Percentiles rank a stretch among this genome's conserved stretches.
Conservation (phyloP, 1,140 invertebrate species). For the Bicyclus anynana region DNA sequence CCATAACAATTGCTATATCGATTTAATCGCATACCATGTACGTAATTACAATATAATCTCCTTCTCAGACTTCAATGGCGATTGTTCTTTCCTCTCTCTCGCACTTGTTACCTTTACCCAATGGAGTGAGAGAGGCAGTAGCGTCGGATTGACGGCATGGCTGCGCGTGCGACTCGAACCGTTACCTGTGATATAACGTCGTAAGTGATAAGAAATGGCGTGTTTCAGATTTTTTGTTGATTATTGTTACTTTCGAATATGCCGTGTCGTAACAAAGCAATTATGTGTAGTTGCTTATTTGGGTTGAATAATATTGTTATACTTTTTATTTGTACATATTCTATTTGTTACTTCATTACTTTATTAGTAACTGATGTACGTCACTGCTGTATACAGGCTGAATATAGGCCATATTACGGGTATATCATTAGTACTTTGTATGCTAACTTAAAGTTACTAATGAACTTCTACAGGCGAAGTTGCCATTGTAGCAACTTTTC, state of each 20-base stretch:
- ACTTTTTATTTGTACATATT: too few relatives aligned
- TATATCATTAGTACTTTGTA: too few relatives aligned
- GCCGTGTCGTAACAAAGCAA: neutral
- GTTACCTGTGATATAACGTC: slow-evolving; percentile 36
- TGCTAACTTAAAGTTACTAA: too few relatives aligned
- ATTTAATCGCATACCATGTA: slow-evolving; percentile 33
- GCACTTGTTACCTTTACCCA: neutral
- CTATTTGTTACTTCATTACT: too few relatives aligned
- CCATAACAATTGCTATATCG: slow-evolving; percentile 22
- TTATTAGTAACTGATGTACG: too few relatives aligned
- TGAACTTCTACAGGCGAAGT: too few relatives aligned
- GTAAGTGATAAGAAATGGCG: slow-evolving; percentile 29
- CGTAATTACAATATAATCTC: slow-evolving; percentile 36
- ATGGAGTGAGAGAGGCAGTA: slow-evolving; percentile 30
- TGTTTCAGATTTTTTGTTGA: neutral
- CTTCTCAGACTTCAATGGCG: slow-evolving; percentile 49
- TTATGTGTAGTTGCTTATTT: too few relatives aligned
- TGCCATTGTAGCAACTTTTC: too few relatives aligned
- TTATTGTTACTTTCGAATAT: neutral
- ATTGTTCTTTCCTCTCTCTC: slow-evolving; percentile 45
- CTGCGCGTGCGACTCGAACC: slow-evolving; percentile 51
- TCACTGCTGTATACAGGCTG: too few relatives aligned
- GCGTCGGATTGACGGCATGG: slow-evolving; percentile 29
- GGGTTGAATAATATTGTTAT: too few relatives aligned
- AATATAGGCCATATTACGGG: too few relatives aligned